These are phyloP conservation scores for Eupithecia subfuscata DNA, from an alignment of 2,888 invertebrate genomes.

Conservation along the genomic window DNA sequence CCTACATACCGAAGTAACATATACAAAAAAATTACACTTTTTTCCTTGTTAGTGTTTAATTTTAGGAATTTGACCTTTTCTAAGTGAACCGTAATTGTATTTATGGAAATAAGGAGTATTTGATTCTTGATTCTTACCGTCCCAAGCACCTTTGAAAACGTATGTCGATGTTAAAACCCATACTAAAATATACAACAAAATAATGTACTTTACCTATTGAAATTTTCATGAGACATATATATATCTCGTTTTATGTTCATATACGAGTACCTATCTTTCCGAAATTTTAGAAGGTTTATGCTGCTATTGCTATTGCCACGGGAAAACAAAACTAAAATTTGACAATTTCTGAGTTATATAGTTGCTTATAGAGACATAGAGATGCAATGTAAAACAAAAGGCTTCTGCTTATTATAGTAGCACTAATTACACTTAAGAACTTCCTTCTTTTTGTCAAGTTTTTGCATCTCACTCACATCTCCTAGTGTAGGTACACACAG, in stretches of 20 bases:
- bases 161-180: not conserved
- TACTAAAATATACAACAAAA: not conserved
- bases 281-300: not conserved
- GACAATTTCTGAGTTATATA: not conserved
- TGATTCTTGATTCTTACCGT: too few species aligned
- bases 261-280: not conserved
- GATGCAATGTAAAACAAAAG: not conserved
- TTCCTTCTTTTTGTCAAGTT: not conserved
- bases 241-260: too few species aligned
- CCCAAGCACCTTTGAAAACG: not conserved
- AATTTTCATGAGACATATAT: too few species aligned
- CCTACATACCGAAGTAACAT: too few species aligned
- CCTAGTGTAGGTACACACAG: not conserved
- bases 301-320: not conserved
- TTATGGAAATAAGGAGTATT: too few species aligned
- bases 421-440: not conserved
- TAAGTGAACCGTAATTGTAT: too few species aligned
- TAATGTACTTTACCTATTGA: not conserved
- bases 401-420: not conserved
- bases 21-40: too few species aligned
- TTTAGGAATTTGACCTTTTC: not conserved
- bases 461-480: not conserved
- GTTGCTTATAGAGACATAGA: not conserved
- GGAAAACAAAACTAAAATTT: not conserved
- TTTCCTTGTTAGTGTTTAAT: too few species aligned